Evolutionary conservation across 2,888 invertebrate genomes (phyloP).

Genomic region (Drosophila mercatorum): DNA sequence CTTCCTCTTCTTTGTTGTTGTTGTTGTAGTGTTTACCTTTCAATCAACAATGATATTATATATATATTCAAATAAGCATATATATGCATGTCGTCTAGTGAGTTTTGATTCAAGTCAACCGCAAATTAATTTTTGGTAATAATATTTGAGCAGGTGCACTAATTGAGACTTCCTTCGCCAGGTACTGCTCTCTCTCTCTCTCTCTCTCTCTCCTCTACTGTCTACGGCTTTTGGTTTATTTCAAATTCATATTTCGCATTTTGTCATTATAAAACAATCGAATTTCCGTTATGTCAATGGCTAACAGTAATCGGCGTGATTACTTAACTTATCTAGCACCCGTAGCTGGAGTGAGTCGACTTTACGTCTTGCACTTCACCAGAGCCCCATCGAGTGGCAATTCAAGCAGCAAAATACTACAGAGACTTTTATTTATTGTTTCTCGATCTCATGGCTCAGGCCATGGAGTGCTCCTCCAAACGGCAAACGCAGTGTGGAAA

Average conservation of each 20-base stretch:
- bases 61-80: conserved; percentile 43
- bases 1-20: background rate
- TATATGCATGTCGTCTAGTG: background rate
- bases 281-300: conserved; percentile 72
- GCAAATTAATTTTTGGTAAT: conserved; percentile 46
- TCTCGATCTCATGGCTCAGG: conserved; percentile 5
- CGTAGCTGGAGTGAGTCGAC: conserved; percentile 30
- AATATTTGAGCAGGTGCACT: conserved; percentile 53
- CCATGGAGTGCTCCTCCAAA: conserved; percentile 4
- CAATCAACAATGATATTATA: conserved; percentile 68
- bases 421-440: conserved; percentile 18
- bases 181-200: background rate
- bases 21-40: conserved; percentile 69
- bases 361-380: conserved; percentile 12
- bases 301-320: conserved; percentile 73
- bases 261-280: conserved; percentile 79
- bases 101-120: conserved; percentile 58
- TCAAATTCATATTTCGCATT: conserved; percentile 24
- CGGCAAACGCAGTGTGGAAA: conserved; percentile 14
- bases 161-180: conserved; percentile 30
- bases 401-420: conserved; percentile 33
- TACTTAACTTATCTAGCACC: conserved; percentile 71
- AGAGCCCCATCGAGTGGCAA: conserved; percentile 38
- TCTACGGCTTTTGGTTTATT: background rate
- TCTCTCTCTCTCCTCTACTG: background rate